A percentile compares a stretch with the other conserved stretches of the same genome.
phyloP scores from a whole-genome alignment of 2,797 vertebrate genomes.

The Trematomus bernacchii region DNA sequence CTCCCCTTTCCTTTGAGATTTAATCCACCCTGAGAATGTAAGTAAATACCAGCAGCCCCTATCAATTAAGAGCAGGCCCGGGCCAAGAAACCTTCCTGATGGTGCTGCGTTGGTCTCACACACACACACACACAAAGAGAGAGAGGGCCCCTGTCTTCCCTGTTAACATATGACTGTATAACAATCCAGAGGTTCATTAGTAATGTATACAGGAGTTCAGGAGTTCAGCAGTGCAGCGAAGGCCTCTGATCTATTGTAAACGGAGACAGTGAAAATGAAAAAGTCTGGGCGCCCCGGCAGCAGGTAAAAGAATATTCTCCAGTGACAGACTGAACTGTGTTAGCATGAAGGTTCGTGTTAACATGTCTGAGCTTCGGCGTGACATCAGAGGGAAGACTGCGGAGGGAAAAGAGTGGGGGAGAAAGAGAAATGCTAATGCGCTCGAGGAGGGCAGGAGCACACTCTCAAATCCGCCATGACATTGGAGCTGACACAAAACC shows the following conservation, averaged over 20 bases:
- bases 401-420: conserved; percentile 37
- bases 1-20: conserved; percentile 73
- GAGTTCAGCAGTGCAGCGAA: conserved; percentile 60
- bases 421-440: conserved; percentile 66
- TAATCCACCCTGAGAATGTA: conserved; percentile 75
- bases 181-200: conserved; percentile 71
- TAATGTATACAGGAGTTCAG: conserved; percentile 74
- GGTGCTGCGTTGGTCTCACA: conserved; percentile 52
- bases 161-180: conserved; percentile 68
- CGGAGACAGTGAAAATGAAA: conserved; percentile 64
- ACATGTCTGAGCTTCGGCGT: conserved; percentile 67
- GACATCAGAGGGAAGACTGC: conserved; percentile 69
- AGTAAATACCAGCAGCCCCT: conserved; percentile 78
- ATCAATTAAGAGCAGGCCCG: conserved; percentile 74
- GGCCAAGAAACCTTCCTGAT: conserved; percentile 73
- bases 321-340: conserved; percentile 52
- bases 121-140: conserved; percentile 20
- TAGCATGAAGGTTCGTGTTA: conserved; percentile 72
- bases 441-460: conserved; percentile 62
- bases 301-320: conserved; percentile 71
- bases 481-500: conserved; percentile 66
- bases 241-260: conserved; percentile 72
- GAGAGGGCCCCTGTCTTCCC: conserved; percentile 53
- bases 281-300: conserved; percentile 47
- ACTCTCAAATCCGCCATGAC: conserved; percentile 71